Conservation (phyloP, 2,113 vertebrate species). For the Indicator indicator region DNA sequence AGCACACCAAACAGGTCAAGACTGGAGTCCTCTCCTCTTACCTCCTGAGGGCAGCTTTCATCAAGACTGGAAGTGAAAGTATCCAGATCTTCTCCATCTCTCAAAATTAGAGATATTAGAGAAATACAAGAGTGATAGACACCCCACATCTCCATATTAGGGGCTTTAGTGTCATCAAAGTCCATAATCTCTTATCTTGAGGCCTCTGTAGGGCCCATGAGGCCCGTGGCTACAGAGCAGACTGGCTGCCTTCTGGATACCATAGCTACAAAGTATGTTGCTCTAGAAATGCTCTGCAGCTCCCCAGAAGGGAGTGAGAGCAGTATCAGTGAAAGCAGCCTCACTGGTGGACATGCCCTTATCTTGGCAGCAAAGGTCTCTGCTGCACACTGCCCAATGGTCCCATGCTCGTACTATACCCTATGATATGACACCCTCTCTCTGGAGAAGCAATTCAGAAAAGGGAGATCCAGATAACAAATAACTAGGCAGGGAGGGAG, state of each 20-base stretch:
- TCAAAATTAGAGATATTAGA: background rate
- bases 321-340: background rate
- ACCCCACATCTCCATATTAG: background rate
- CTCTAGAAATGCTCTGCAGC: background rate
- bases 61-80: background rate
- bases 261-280: background rate
- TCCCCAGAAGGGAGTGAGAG: background rate
- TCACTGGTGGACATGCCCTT: background rate
- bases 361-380: background rate
- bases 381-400: fast-evolving
- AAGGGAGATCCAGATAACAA: background rate
- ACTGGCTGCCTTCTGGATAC: background rate
- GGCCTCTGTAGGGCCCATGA: background rate
- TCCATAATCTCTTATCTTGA: background rate
- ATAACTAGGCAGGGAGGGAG: background rate
- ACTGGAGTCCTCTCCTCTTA: background rate
- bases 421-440: background rate
- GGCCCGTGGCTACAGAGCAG: background rate
- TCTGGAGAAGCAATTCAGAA: background rate
- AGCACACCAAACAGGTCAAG: background rate
- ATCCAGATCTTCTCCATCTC: background rate
- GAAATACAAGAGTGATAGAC: background rate
- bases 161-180: background rate
- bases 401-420: fast-evolving
- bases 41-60: background rate